These are phyloP conservation scores for Euphysa ruthae DNA, from an alignment of 30 jellyfish, hydroid and myxozoan genomes.

Conservation along the genomic window DNA sequence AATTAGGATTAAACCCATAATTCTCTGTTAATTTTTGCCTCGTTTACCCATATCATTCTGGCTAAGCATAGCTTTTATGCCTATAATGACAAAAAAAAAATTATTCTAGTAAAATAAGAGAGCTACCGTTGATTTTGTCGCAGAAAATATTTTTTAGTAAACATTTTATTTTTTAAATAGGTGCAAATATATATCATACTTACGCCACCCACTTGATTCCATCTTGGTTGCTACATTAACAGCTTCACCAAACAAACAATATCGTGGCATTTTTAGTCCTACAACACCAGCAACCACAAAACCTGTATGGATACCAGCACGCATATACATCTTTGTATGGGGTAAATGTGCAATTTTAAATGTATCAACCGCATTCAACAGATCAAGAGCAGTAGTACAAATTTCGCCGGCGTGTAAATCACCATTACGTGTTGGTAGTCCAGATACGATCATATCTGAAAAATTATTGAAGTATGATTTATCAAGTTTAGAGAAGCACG, in stretches of 20 bases:
- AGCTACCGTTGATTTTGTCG: too few relatives aligned
- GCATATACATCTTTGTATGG: constrained; percentile 34
- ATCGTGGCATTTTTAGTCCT: constrained; percentile 78
- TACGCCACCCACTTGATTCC: constrained; percentile 71
- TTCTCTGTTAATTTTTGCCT: too few relatives aligned
- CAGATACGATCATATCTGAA: constrained; percentile 89
- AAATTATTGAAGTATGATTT: too few relatives aligned
- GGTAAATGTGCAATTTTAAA: constrained; percentile 49
- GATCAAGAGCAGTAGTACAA: constrained; percentile 45
- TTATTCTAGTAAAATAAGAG: too few relatives aligned
- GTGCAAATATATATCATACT: not conserved
- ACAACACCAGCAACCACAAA: constrained; percentile 83
- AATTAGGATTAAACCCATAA: too few relatives aligned
- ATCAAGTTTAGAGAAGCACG: too few relatives aligned
- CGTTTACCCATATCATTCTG: too few relatives aligned
- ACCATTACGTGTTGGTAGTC: constrained; percentile 56
- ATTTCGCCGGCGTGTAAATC: constrained; percentile 82
- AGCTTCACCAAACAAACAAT: constrained; percentile 81
- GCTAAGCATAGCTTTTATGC: too few relatives aligned
- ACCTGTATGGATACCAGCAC: constrained; percentile 91
- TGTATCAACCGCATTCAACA: constrained; percentile 36
- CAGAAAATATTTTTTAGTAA: not conserved
- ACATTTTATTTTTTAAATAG: not conserved
- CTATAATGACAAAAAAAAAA: too few relatives aligned
- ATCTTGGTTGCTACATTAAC: constrained; percentile 49